Conservation (phyloP, 2,797 vertebrate genomes). For the Urosaurus nigricauda region DNA sequence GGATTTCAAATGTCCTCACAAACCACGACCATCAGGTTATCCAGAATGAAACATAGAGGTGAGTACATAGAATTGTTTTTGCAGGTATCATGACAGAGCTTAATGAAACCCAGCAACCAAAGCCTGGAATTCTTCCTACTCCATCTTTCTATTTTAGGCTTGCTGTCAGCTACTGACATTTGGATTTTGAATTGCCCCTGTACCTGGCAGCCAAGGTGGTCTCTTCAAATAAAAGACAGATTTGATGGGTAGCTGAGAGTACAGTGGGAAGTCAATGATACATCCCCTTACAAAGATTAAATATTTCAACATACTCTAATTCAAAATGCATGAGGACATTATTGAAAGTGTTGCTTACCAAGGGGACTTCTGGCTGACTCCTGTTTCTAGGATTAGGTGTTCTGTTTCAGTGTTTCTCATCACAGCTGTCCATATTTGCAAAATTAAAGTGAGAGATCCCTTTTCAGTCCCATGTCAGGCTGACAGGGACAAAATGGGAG, state of each 20-base stretch:
- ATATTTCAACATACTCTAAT: constrained; percentile 26
- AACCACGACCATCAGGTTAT: background rate
- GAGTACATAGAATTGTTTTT: constrained; percentile 4
- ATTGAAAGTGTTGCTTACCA: background rate
- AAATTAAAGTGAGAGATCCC: background rate
- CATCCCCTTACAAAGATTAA: constrained; percentile 19
- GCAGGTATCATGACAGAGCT: background rate
- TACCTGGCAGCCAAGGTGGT: background rate
- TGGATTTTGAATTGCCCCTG: constrained; percentile 29
- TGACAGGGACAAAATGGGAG: too few species aligned
- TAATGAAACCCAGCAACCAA: constrained; percentile 18
- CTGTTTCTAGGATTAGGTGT: background rate
- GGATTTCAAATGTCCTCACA: background rate
- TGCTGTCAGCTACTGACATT: background rate
- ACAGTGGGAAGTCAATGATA: background rate
- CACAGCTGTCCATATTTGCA: background rate
- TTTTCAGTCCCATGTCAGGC: background rate
- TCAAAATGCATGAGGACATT: constrained; percentile 8
- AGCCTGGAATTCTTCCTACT: background rate
- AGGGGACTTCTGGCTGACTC: background rate
- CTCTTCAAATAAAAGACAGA: constrained; percentile 15
- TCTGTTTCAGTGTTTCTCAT: background rate
- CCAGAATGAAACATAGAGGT: background rate
- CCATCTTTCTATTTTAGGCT: constrained; percentile 18
- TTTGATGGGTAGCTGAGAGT: constrained; percentile 18